Base-by-base conservation (phyloP, 1,140 invertebrate species). In the Temnothorax nylanderi region DNA sequence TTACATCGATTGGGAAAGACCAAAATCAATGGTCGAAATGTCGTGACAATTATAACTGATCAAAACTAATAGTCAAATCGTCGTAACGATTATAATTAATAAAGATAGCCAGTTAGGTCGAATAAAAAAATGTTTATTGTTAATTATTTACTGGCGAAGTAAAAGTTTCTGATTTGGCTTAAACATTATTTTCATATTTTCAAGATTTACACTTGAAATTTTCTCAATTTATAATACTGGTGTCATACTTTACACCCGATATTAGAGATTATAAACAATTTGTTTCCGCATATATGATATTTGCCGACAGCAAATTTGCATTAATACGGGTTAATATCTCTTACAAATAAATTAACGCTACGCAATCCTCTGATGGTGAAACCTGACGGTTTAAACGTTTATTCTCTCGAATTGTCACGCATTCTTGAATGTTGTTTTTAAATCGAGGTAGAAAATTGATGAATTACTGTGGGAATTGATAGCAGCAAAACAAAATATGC, bases 311-410 rank as follows among this genome's bases (percentile, higher is more conserved):
- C 13, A 74, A 60, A 74, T 84, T 84, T 72, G 2, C 34, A 69
- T 32, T 67, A 44, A 54, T 47, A 60, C 26, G 3, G n/a, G 18
- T 84, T 84, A 60, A 84, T 84, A 74, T 49, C n/a, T 32, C 8
- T 74, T 72, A 49, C 26, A 60, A 82, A 58, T 72, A 74, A 60
- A 74, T 82, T 72, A 82, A 72, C 18, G 21, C 21, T 8, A 5
- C n/a, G 37, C 51, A 44, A 60, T 58, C 7, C 37, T 18, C 7
- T 34, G 21, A 16, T 34, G 41, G 0, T 44, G n/a, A 82, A 72
- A n/a, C 37, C 26, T 26, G 26, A 26, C 26, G 26, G 21, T 72
- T 82, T 47, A 82, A 58, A 60, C 13, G 44, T 74, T 58, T 58
- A 69, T 47, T 82, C 56, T 60, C 54, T 3, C 26, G 32, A 18